Conservation (phyloP, 2,888 invertebrate genomes). For the Drosophila barbarae region DNA sequence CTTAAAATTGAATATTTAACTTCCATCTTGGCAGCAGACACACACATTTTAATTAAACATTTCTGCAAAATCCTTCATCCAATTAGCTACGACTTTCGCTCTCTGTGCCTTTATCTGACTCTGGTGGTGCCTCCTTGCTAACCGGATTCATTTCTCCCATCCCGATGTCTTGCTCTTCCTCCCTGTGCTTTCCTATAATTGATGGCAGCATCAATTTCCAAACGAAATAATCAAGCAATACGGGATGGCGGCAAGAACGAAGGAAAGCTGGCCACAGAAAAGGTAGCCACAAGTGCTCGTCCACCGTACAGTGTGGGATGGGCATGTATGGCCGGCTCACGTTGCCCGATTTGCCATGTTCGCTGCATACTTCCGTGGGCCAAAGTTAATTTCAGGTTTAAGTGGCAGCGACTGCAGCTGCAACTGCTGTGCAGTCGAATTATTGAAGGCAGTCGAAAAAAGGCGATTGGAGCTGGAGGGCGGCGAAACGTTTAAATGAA, state of each 20-base stretch:
- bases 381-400: slow-evolving; percentile 69
- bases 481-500: slow-evolving; percentile 45
- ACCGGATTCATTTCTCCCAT: slow-evolving; percentile 47
- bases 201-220: slow-evolving; percentile 69
- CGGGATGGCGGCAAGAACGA: not conserved
- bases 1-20: not conserved
- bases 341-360: slow-evolving; percentile 38
- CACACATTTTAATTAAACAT: slow-evolving; percentile 4
- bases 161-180: slow-evolving; percentile 19
- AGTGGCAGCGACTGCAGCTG: slow-evolving; percentile 51
- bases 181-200: slow-evolving; percentile 59
- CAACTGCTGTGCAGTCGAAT: slow-evolving; percentile 45
- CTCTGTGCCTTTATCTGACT: slow-evolving; percentile 4
- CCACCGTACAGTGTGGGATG: slow-evolving; percentile 22
- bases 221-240: slow-evolving; percentile 69
- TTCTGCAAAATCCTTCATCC: slow-evolving; percentile 1
- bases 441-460: slow-evolving; percentile 56
- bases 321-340: slow-evolving; percentile 27
- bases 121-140: slow-evolving; percentile 25
- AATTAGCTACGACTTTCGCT: slow-evolving; percentile 10
- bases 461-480: slow-evolving; percentile 20
- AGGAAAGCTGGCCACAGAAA: slow-evolving; percentile 16
- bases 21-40: not conserved
- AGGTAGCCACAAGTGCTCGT: slow-evolving; percentile 17
- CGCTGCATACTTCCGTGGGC: slow-evolving; percentile 58